Base-by-base conservation (phyloP, 2,113 vertebrate genomes). In the Myotis yumanensis region DNA sequence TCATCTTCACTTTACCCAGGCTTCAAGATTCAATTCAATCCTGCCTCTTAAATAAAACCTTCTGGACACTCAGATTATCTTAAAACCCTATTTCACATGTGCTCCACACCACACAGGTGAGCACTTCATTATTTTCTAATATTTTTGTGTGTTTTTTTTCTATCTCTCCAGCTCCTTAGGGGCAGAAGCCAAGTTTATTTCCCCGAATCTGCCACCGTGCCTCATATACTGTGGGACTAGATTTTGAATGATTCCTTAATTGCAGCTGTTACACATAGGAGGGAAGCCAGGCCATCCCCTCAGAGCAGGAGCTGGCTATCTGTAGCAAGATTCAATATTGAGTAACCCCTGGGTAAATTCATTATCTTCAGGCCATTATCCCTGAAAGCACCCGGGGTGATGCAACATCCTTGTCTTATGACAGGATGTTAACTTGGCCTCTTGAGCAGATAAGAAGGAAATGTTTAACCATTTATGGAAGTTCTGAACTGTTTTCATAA, bases 341-440 rank as follows among this genome's bases (percentile, higher is more conserved):
- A 76, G 28, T 66, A 83, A 80, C 40, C 62, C 20, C 30, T 82
- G 43, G 43, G 16, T 73, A 32, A 91, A 73, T 51, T 77, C 40
- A 46, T 85, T 85, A 51, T 80, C 80, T 77, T 92, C 30, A 68
- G 72, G 14, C 40, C 52, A 16, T 37, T 77, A 23, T 90, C 72
- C 72, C 22, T 87, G 4, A 32, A 52, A 48, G 32, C 20, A 69
- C 18, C 2, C 2, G 11, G 11, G 11, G 1, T 88, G 88, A 89
- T 16, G 75, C 23, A 72, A 66, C 8, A 82, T 81, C 59, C 86
- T 93, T 81, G 16, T 64, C 40, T 80, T 85, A 54, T 17, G 40
- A 88, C 92, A 86, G 48, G 72, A 92, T 82, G 62, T 91, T 87
- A 72, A 79, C 30, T 89, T 86, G 86, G 17, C 86, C 52, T 82